A percentile compares a stretch with the other conserved stretches of the same genome.
These are phyloP conservation scores for Parus major DNA, from an alignment of 2,113 vertebrate species.

Conservation along the genomic window DNA sequence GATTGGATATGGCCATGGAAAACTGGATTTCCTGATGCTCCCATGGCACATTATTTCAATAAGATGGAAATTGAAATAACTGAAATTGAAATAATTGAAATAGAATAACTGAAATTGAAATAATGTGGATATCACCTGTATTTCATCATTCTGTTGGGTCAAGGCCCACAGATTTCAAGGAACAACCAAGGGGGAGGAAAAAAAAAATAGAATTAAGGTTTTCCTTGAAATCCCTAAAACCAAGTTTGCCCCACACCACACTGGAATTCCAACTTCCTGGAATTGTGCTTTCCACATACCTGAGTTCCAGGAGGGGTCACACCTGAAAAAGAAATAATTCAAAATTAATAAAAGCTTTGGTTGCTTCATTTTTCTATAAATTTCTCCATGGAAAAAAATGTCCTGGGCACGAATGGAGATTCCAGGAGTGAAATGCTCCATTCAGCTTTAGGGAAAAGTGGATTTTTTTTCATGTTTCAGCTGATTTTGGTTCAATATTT, in stretches of 20 bases:
- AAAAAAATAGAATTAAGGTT: rapidly evolving
- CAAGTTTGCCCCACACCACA: neutral
- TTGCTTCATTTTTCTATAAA: neutral
- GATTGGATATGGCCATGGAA: neutral
- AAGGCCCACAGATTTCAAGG: neutral
- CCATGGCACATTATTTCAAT: too few species aligned
- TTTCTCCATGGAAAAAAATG: neutral
- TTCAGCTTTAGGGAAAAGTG: neutral
- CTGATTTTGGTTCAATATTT: neutral
- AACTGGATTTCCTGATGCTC: neutral
- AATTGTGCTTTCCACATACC: slow-evolving; percentile 29
- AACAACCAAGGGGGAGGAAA: neutral
- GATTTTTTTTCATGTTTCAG: neutral
- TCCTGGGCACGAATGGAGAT: neutral
- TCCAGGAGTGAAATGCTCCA: neutral
- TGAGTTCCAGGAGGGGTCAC: slow-evolving; percentile 80
- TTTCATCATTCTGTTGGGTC: neutral
- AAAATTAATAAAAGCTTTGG: neutral
- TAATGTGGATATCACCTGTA: rapidly evolving
- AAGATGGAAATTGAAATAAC: too few species aligned
- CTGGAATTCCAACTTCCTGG: neutral
- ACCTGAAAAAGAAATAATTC: slow-evolving; percentile 17
- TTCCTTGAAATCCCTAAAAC: neutral
- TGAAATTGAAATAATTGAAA: too few species aligned
- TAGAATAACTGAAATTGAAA: neutral